Evolutionary conservation across 2,113 vertebrate species (phyloP).

Genomic region (Engystomops pustulosus): DNA sequence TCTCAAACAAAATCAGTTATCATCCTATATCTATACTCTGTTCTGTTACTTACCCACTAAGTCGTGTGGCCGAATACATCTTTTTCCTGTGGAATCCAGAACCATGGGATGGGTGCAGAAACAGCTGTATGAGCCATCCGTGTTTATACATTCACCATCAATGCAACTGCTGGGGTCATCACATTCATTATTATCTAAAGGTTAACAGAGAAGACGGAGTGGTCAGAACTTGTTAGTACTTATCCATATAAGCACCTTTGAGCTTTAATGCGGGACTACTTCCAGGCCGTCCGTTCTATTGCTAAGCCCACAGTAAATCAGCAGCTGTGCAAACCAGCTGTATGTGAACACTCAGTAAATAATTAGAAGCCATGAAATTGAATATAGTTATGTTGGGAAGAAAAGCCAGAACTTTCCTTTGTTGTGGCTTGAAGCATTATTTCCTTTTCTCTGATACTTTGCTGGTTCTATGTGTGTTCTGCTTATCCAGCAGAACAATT

Average conservation of each 20-base stretch:
- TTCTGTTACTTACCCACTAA: constrained; percentile 75
- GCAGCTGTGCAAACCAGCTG: background rate
- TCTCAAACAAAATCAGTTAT: background rate
- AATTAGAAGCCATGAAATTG: constrained; percentile 62
- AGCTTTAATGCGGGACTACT: constrained; percentile 49
- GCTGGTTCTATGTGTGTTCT: constrained; percentile 63
- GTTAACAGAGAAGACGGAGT: constrained; percentile 61
- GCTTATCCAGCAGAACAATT: constrained; percentile 67
- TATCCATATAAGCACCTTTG: constrained; percentile 58
- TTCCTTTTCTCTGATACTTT: constrained; percentile 68
- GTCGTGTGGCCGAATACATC: constrained; percentile 77
- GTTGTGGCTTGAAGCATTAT: constrained; percentile 62
- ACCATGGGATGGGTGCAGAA: constrained; percentile 89
- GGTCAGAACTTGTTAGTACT: constrained; percentile 55
- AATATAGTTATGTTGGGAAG: constrained; percentile 61
- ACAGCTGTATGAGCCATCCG: constrained; percentile 90
- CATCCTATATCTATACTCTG: background rate
- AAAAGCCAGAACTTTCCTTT: constrained; percentile 66
- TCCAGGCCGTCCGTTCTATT: constrained; percentile 37
- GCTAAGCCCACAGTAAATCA: constrained; percentile 59
- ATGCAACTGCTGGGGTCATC: constrained; percentile 85
- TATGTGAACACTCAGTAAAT: constrained; percentile 50
- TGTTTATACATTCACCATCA: constrained; percentile 89
- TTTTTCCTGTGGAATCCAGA: constrained; percentile 77
- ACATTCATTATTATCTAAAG: constrained; percentile 91